phyloP scores from a whole-genome alignment of 2,888 invertebrate species.

The Epirrhoe tristata region DNA sequence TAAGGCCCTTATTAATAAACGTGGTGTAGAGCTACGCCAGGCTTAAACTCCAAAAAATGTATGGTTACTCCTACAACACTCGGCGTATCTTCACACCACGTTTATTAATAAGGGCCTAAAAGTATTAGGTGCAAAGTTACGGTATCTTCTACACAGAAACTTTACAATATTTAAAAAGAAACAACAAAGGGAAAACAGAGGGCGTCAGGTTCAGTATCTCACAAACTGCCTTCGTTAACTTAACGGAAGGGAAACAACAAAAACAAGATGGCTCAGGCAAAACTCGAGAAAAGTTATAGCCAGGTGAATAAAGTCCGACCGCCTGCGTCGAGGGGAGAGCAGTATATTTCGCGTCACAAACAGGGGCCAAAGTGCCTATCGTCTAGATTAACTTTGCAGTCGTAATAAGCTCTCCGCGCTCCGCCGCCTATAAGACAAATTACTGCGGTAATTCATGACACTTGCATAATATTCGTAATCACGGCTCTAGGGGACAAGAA shows the following conservation, averaged over 20 bases:
- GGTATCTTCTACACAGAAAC: slow-evolving; percentile 11
- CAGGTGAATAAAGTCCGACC: slow-evolving; percentile 46
- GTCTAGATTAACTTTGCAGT: slow-evolving; percentile 45
- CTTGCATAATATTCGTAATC: slow-evolving; percentile 42
- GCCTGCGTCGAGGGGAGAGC: slow-evolving; percentile 46
- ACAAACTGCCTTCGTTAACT: slow-evolving; percentile 44
- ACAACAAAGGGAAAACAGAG: slow-evolving; percentile 37
- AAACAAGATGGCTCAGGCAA: slow-evolving; percentile 47
- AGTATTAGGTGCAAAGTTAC: slow-evolving; percentile 20
- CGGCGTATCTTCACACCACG: too few species aligned
- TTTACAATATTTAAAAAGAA: slow-evolving; percentile 32
- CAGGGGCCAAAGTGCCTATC: slow-evolving; percentile 42
- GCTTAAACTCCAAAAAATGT: too few species aligned
- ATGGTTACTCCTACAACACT: too few species aligned
- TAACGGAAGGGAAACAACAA: slow-evolving; percentile 46
- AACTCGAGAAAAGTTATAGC: slow-evolving; percentile 45
- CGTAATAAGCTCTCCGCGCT: slow-evolving; percentile 37
- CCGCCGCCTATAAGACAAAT: slow-evolving; percentile 43
- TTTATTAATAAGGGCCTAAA: too few species aligned
- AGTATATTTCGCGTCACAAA: slow-evolving; percentile 38
- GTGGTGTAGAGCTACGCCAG: too few species aligned
- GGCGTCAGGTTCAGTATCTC: slow-evolving; percentile 40
- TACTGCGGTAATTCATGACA: slow-evolving; percentile 41
- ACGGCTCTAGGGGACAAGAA: slow-evolving; percentile 23
- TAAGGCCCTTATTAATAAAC: too few species aligned